Base-by-base conservation (phyloP, 2,113 vertebrate species). In the Phycodurus eques region DNA sequence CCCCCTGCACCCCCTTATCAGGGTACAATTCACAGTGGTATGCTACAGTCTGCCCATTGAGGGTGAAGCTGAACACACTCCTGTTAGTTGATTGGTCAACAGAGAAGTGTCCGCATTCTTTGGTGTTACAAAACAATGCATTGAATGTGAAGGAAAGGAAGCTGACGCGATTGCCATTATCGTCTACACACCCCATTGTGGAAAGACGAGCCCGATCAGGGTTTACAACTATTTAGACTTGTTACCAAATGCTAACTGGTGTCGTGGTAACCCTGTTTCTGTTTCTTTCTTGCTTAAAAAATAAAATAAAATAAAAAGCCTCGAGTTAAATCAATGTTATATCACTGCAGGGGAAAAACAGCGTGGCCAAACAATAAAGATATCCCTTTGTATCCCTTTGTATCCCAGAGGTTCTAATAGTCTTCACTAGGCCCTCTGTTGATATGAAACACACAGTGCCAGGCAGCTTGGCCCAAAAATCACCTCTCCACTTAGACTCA, bases 381-480 rank as follows among this genome's bases (percentile, higher is more conserved):
- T 70, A n/a, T n/a, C n/a, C n/a, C n/a, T 78, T 73, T 80, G 67
- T 74, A 64, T 85, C 84, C 85, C 77, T 78, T 73, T 80, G 67
- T 74, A 64, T 85, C 84, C 85, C 77, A 75, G 78, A 82, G 87
- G 86, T 87, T 83, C 53, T 84, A 85, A 87, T 87, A 78, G 88
- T 85, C 79, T 83, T 83, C 83, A 88, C 79, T 85, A 67, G 87
- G 78, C 77, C 78, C 82, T 83, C 87, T 77, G 85, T 81, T 84
- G 85, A 81, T 76, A 80, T 70, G 75, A 79, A 85, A 88, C 77
- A 73, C 81, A 88, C 75, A 47, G n/a, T 80, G 83, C 81, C 85
- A 82, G 85, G 89, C 86, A 85, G 78, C 87, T 79, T 80, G 44
- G 69, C 78, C 86, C 80, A 83, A 84, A 87, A 85, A 87, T 84